Evolutionary conservation across 2,113 vertebrate species (phyloP).

Genomic region (Marmota monax): DNA sequence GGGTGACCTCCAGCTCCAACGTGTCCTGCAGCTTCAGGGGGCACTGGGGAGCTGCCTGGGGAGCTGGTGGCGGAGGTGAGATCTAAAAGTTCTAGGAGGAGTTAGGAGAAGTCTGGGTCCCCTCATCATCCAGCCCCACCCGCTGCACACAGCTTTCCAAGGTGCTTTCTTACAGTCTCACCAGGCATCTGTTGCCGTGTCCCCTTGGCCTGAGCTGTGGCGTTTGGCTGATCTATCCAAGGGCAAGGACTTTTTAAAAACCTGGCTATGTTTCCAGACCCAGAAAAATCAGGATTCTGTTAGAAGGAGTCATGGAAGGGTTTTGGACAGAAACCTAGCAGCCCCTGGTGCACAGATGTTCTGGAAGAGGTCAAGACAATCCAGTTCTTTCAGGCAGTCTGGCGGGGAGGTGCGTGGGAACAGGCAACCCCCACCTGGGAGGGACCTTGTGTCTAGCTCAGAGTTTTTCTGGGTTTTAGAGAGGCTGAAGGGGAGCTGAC

Average conservation of each 20-base stretch:
- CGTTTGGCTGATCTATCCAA: background rate
- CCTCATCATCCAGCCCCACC: no score
- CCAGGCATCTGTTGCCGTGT: accelerated
- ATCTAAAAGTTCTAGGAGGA: background rate
- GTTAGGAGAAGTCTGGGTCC: background rate
- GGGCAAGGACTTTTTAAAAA: background rate
- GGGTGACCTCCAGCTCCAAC: background rate
- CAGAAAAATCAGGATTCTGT: background rate
- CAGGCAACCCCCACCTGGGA: accelerated
- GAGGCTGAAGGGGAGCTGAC: background rate
- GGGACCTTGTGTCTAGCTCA: accelerated
- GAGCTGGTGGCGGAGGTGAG: background rate
- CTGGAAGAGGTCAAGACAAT: background rate
- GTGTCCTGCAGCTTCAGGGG: background rate
- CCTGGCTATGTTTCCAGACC: background rate
- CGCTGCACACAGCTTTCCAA: background rate
- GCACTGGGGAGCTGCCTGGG: background rate
- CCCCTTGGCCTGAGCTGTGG: background rate
- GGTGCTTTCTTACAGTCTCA: accelerated
- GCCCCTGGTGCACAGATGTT: no score
- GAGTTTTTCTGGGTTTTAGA: background rate
- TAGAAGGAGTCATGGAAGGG: background rate
- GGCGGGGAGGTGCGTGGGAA: background rate
- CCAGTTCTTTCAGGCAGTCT: no score
- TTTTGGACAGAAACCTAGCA: accelerated